A percentile compares a stretch with the other conserved stretches of the same genome.
Conservation (phyloP, 2,113 vertebrate genomes). For the Procavia capensis region DNA sequence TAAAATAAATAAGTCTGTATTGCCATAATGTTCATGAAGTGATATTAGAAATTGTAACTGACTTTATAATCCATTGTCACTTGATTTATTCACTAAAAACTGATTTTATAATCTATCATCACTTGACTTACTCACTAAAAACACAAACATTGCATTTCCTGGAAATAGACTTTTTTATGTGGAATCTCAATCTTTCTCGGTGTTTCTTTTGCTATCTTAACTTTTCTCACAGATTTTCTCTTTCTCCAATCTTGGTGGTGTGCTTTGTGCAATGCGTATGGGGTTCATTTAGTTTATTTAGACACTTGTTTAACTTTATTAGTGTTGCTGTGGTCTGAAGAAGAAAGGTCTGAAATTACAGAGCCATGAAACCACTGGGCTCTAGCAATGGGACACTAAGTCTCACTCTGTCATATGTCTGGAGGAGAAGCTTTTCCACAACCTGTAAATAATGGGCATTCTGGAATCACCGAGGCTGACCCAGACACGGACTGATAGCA, state of each 20-base stretch:
- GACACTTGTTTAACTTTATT: slow-evolving; percentile 10
- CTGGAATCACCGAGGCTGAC: slow-evolving; percentile 86
- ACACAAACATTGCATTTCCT: background rate
- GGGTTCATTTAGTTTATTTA: background rate
- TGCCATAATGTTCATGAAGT: background rate
- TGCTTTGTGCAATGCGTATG: background rate
- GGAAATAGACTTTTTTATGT: background rate
- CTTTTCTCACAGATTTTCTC: background rate
- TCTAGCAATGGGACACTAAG: slow-evolving; percentile 56
- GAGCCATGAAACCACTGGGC: slow-evolving; percentile 23
- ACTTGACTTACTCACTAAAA: background rate
- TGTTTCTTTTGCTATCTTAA: background rate
- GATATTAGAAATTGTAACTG: background rate
- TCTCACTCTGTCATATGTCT: slow-evolving; percentile 77
- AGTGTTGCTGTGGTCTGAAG: background rate
- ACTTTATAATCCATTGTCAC: background rate
- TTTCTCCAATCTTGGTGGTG: background rate
- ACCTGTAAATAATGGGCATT: slow-evolving; percentile 87
- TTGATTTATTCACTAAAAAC: background rate
- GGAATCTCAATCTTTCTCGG: background rate
- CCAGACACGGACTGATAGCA: slow-evolving; percentile 85
- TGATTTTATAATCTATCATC: background rate
- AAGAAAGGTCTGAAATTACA: slow-evolving; percentile 34
- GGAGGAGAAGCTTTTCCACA: slow-evolving; percentile 80
- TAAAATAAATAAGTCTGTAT: background rate